phyloP scores from a whole-genome alignment of 1,140 invertebrate species.

The Sminthurides bifidus region DNA sequence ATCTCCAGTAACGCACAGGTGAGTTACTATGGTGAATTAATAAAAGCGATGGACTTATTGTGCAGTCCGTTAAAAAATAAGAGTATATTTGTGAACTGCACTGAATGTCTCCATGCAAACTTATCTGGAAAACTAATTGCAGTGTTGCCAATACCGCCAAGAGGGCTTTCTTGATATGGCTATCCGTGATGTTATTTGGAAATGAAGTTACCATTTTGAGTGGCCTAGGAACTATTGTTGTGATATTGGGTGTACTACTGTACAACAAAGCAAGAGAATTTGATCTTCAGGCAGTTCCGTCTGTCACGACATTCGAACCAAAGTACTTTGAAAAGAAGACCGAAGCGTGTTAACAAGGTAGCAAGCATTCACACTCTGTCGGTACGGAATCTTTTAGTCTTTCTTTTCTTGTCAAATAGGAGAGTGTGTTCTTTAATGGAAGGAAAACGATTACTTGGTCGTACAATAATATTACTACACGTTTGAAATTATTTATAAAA shows the following conservation, averaged over 20 bases:
- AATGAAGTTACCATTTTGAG: constrained; percentile 66
- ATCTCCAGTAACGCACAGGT: constrained; percentile 77
- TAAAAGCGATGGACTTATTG: not conserved
- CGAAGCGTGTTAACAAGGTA: constrained; percentile 17
- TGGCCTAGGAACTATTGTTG: constrained; percentile 58
- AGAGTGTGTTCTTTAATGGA: too few species aligned
- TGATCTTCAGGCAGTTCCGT: constrained; percentile 13
- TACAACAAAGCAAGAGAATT: constrained; percentile 54
- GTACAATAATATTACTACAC: too few species aligned
- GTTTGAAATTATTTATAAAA: too few species aligned
- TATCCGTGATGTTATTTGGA: constrained; percentile 65
- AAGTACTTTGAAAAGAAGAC: constrained; percentile 27
- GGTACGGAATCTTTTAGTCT: too few species aligned
- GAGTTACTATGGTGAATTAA: constrained; percentile 28
- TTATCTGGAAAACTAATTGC: too few species aligned
- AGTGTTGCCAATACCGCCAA: constrained; percentile 80
- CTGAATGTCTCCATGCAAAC: too few species aligned
- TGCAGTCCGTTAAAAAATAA: too few species aligned
- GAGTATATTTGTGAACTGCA: too few species aligned
- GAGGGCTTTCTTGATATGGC: constrained; percentile 68
- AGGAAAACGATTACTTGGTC: too few species aligned
- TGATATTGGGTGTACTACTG: constrained; percentile 62
- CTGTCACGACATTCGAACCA: constrained; percentile 26
- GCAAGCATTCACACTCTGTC: not conserved
- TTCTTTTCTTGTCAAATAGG: too few species aligned